These are phyloP conservation scores for Catocala nupta DNA, from an alignment of 2,888 invertebrate species.

Conservation along the genomic window DNA sequence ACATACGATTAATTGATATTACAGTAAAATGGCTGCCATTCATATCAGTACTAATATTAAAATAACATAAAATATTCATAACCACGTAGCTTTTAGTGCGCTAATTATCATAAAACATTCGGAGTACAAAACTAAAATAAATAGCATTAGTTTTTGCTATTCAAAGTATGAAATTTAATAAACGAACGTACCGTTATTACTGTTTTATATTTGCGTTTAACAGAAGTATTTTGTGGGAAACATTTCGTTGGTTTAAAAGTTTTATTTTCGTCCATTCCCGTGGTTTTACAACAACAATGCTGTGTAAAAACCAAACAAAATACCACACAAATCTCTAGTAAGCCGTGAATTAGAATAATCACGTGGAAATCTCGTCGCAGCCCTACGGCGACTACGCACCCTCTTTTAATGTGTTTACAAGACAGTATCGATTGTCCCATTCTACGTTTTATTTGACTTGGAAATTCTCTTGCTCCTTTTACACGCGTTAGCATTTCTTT, in stretches of 20 bases:
- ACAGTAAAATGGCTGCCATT: not conserved
- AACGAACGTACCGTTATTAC: not conserved
- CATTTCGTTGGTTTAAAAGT: too few relatives aligned
- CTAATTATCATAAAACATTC: slow-evolving; percentile 24
- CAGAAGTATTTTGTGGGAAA: too few relatives aligned
- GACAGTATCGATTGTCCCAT: slow-evolving; percentile 85
- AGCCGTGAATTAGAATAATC: slow-evolving; percentile 47
- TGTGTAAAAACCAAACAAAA: slow-evolving; percentile 10
- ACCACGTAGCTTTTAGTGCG: slow-evolving; percentile 16
- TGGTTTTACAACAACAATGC: not conserved
- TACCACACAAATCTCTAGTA: slow-evolving; percentile 28
- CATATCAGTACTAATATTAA: not conserved
- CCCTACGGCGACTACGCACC: slow-evolving; percentile 49
- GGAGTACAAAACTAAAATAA: slow-evolving; percentile 4
- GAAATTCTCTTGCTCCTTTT: slow-evolving; percentile 76
- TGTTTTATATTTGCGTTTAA: not conserved
- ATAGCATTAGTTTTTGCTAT: slow-evolving; percentile 5
- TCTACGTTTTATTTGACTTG: slow-evolving; percentile 85
- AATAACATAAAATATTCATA: slow-evolving; percentile 8
- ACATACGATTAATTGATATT: too few relatives aligned
- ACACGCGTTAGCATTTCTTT: slow-evolving; percentile 64
- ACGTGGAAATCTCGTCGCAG: slow-evolving; percentile 34
- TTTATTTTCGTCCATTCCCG: too few relatives aligned
- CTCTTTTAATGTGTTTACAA: slow-evolving; percentile 87
- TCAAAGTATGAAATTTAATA: not conserved